Percentiles rank a stretch among this genome's conserved stretches.
Conservation (phyloP, 2,888 invertebrate species). For the Agonopterix heracliana region DNA sequence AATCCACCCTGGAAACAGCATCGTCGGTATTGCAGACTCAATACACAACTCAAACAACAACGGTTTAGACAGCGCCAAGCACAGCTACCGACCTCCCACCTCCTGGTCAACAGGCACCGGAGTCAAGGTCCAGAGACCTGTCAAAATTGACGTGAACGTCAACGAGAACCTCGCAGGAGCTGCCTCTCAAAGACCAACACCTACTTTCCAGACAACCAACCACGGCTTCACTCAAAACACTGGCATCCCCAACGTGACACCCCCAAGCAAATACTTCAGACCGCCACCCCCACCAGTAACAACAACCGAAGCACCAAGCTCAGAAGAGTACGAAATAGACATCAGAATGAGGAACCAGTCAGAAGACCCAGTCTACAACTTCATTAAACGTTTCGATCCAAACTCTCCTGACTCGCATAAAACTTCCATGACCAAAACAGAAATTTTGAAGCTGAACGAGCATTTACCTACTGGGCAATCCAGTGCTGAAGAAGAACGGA, state of each 20-base stretch:
- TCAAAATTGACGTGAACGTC: slow-evolving; percentile 1
- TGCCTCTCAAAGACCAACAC: slow-evolving; percentile 38
- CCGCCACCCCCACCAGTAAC: slow-evolving; percentile 39
- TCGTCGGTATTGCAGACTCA: slow-evolving; percentile 57
- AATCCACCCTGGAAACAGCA: slow-evolving; percentile 56
- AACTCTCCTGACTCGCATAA: slow-evolving; percentile 51
- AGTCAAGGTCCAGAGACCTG: slow-evolving; percentile 8
- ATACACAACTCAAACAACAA: slow-evolving; percentile 54
- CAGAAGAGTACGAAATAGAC: slow-evolving; percentile 34
- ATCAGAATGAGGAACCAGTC: slow-evolving; percentile 27
- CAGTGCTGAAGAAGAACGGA: slow-evolving; percentile 57
- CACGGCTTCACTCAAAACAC: slow-evolving; percentile 13
- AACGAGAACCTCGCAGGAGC: slow-evolving; percentile 32
- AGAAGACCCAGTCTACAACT: slow-evolving; percentile 50
- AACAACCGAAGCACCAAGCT: slow-evolving; percentile 30
- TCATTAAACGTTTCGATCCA: slow-evolving; percentile 68
- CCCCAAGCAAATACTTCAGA: slow-evolving; percentile 39
- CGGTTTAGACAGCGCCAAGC: slow-evolving; percentile 57
- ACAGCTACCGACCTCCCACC: slow-evolving; percentile 68
- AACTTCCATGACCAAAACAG: slow-evolving; percentile 57
- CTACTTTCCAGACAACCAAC: slow-evolving; percentile 34
- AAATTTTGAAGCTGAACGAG: slow-evolving; percentile 54
- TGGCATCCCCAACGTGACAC: slow-evolving; percentile 19
- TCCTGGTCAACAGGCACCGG: slow-evolving; percentile 72
- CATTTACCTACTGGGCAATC: slow-evolving; percentile 56